phyloP scores from a whole-genome alignment of 2,888 invertebrate genomes.

The Drosophila subsilvestris region DNA sequence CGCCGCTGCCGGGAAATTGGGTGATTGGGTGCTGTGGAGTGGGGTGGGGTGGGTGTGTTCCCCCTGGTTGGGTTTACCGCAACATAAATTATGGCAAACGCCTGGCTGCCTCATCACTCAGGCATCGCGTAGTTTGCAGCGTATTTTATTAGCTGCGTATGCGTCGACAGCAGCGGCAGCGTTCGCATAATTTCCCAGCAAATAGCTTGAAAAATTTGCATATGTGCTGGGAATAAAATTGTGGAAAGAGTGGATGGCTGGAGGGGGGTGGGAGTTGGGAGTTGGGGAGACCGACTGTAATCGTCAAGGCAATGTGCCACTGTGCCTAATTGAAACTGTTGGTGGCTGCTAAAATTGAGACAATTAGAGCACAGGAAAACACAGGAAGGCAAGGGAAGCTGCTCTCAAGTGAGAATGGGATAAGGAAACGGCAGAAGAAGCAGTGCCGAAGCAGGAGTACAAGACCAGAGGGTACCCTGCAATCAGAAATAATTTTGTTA shows the following conservation, averaged over 20 bases:
- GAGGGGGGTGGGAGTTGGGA: too few relatives aligned
- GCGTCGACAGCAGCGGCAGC: constrained; percentile 36
- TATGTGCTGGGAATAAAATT: constrained; percentile 34
- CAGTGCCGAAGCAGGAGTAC: background rate
- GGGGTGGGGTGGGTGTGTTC: constrained; percentile 2
- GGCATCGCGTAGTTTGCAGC: constrained; percentile 72
- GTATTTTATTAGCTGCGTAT: constrained; percentile 73
- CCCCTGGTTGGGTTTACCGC: constrained; percentile 62
- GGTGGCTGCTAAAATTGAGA: constrained; percentile 73
- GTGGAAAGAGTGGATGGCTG: background rate
- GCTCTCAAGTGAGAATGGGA: background rate
- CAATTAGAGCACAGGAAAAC: constrained; percentile 56
- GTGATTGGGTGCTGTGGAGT: constrained; percentile 49
- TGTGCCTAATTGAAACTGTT: constrained; percentile 70
- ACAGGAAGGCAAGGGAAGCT: constrained; percentile 3
- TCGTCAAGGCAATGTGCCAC: constrained; percentile 43
- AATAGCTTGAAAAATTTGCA: constrained; percentile 77
- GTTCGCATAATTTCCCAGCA: constrained; percentile 70
- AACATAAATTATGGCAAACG: constrained; percentile 78
- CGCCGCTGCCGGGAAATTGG: constrained; percentile 15
- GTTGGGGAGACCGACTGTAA: constrained; percentile 9
- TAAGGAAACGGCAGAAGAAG: background rate
- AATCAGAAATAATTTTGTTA: background rate
- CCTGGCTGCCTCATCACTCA: constrained; percentile 77
- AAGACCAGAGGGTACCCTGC: background rate